A percentile compares a stretch with the other conserved stretches of the same genome.
These are phyloP conservation scores for Psittacula derbiana DNA, from an alignment of 2,797 vertebrate genomes.

Conservation along the genomic window DNA sequence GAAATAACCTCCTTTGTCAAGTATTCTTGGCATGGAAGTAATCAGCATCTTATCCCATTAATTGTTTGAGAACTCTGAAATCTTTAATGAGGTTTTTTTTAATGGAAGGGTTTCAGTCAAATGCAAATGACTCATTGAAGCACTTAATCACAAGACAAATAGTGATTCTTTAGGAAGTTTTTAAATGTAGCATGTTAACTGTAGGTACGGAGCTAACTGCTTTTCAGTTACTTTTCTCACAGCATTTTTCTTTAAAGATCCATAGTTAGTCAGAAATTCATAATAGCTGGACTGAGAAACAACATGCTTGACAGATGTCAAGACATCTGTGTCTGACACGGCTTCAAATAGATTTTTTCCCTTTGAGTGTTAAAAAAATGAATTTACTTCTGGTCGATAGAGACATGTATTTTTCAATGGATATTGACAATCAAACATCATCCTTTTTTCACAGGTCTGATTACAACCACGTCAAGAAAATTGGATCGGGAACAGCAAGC, in stretches of 20 bases:
- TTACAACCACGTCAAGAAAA: slow-evolving; percentile 91
- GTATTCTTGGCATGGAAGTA: slow-evolving; percentile 54
- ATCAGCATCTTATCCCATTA: slow-evolving; percentile 62
- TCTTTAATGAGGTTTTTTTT: slow-evolving; percentile 47
- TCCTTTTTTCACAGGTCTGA: slow-evolving; percentile 82
- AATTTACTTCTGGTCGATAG: neutral
- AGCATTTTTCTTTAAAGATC: slow-evolving; percentile 21
- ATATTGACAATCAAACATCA: slow-evolving; percentile 62
- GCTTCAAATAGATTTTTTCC: neutral
- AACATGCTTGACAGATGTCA: slow-evolving; percentile 35
- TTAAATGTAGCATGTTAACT: neutral
- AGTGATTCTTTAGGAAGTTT: slow-evolving; percentile 5
- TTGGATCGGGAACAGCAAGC: slow-evolving; percentile 92
- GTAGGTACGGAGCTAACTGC: neutral
- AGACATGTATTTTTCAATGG: neutral
- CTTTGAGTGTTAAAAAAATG: slow-evolving; percentile 3
- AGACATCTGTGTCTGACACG: neutral
- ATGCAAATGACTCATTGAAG: slow-evolving; percentile 68
- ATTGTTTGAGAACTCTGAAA: slow-evolving; percentile 69
- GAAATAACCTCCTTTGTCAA: slow-evolving; percentile 62
- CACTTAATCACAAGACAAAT: slow-evolving; percentile 53
- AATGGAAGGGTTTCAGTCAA: slow-evolving; percentile 43
- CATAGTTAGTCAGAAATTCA: neutral
- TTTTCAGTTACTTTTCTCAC: slow-evolving; percentile 5
- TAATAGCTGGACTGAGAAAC: neutral